These are phyloP conservation scores for Myotis brandtii DNA, from an alignment of 2,113 vertebrate genomes.

Conservation along the genomic window DNA sequence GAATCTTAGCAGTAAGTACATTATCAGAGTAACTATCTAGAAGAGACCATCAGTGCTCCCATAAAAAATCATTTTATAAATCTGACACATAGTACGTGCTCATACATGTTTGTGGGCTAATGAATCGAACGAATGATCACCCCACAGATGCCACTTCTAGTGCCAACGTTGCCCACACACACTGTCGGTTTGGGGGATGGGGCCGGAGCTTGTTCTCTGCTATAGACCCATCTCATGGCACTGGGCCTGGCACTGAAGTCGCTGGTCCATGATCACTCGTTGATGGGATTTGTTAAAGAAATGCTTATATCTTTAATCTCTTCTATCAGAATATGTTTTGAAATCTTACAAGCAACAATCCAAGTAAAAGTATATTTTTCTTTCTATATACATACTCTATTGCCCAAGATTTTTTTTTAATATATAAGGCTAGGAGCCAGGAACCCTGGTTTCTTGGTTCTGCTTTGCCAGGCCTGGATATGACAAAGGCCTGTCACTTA, in stretches of 20 bases:
- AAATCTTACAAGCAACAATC: slow-evolving; percentile 44
- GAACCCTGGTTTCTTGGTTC: slow-evolving; percentile 8
- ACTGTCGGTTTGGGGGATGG: fast-evolving
- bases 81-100: background rate
- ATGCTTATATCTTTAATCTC: background rate
- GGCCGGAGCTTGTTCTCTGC: background rate
- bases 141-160: background rate
- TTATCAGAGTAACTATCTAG: background rate
- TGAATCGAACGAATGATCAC: background rate
- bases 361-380: slow-evolving; percentile 1
- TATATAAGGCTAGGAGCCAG: background rate
- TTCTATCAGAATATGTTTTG: background rate
- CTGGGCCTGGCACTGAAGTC: background rate
- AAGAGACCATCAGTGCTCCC: background rate
- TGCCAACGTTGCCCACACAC: background rate
- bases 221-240: background rate
- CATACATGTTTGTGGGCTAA: background rate
- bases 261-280: background rate
- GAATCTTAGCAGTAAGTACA: background rate
- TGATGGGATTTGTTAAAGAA: background rate
- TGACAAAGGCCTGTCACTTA: slow-evolving; percentile 21
- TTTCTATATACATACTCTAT: background rate
- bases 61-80: background rate
- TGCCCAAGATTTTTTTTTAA: background rate
- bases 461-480: background rate